These are phyloP conservation scores for Paratrypauchen microcephalus DNA, from an alignment of 2,797 vertebrate species.

Conservation along the genomic window DNA sequence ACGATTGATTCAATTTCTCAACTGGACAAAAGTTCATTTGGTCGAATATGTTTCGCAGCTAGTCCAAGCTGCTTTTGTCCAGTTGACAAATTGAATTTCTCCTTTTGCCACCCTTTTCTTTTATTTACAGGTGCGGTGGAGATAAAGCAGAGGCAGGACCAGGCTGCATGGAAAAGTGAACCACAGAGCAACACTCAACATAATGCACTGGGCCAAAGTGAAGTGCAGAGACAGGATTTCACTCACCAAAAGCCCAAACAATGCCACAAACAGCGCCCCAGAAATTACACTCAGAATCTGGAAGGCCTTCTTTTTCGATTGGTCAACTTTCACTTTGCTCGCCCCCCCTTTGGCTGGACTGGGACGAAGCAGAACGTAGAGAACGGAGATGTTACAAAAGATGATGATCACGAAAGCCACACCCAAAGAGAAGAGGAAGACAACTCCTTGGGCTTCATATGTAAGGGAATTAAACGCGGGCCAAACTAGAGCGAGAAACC, in stretches of 20 bases:
- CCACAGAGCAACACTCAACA: background rate
- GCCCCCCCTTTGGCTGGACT: background rate
- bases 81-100: too few relatives aligned
- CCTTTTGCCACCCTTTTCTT: too few relatives aligned
- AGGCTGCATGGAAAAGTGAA: background rate
- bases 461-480: background rate
- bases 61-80: too few relatives aligned
- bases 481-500: conserved; percentile 7
- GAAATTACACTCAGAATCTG: background rate
- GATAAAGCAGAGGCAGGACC: background rate
- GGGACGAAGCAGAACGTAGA: background rate
- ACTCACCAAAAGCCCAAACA: background rate
- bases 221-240: background rate
- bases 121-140: background rate
- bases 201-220: background rate
- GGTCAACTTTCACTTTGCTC: background rate
- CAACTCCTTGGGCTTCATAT: too few relatives aligned
- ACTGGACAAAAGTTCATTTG: too few relatives aligned
- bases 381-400: background rate
- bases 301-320: background rate
- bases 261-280: background rate
- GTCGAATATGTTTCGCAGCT: too few relatives aligned
- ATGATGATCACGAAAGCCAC: background rate
- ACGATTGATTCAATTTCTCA: too few relatives aligned
- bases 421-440: background rate